phyloP scores from a whole-genome alignment of 1,140 invertebrate species.

The Venturia canescens region DNA sequence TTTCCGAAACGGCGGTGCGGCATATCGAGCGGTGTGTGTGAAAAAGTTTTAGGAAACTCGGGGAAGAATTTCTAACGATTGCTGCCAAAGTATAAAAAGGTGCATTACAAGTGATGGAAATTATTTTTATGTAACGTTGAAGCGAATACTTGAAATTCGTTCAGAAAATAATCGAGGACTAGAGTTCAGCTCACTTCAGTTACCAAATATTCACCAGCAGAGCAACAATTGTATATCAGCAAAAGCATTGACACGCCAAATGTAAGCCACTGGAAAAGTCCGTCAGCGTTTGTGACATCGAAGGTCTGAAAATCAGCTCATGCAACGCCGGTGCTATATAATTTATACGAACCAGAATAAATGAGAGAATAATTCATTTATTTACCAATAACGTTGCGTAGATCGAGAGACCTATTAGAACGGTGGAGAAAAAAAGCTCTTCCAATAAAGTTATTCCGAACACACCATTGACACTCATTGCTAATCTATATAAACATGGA shows the following conservation, averaged over 20 bases:
- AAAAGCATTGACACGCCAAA: slow-evolving; percentile 26
- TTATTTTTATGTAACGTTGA: too few relatives aligned
- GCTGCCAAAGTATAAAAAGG: too few relatives aligned
- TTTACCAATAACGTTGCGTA: slow-evolving; percentile 44
- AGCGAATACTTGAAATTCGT: background rate
- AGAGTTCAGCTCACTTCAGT: slow-evolving; percentile 21
- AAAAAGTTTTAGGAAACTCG: too few relatives aligned
- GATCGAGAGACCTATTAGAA: slow-evolving; percentile 17
- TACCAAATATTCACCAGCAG: slow-evolving; percentile 47
- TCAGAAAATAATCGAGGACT: background rate
- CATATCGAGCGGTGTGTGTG: too few relatives aligned
- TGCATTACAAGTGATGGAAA: too few relatives aligned
- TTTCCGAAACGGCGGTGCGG: too few relatives aligned
- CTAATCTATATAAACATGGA: background rate
- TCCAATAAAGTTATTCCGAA: slow-evolving; percentile 31
- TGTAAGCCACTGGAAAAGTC: slow-evolving; percentile 12
- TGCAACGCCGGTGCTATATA: background rate
- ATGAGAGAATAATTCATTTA: background rate
- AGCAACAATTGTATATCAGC: slow-evolving; percentile 41
- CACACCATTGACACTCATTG: slow-evolving; percentile 17
- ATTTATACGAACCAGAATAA: background rate
- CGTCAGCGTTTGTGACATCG: background rate
- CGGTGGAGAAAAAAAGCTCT: slow-evolving; percentile 35
- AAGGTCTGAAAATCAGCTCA: background rate
- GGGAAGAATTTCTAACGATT: too few relatives aligned